These are phyloP conservation scores for Stichodactyla helianthus DNA, from an alignment of 64 coral and sea anemone genomes.

Conservation along the genomic window DNA sequence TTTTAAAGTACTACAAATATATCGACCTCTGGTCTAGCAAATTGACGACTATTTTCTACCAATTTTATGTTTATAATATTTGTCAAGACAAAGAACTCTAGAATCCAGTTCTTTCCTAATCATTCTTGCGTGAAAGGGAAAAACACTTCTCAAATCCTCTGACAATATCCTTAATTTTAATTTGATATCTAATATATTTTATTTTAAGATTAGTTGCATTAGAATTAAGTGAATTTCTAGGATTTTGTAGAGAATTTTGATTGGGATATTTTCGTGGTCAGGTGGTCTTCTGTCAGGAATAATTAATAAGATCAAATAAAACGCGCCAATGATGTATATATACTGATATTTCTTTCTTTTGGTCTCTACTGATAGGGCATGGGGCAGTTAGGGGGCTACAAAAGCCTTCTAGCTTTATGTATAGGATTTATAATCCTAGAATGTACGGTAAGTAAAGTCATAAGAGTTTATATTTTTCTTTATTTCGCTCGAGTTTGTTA, in stretches of 20 bases:
- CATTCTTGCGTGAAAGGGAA: slow-evolving; percentile 4
- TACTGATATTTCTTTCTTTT: slow-evolving; percentile 47
- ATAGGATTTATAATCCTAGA: slow-evolving; percentile 80
- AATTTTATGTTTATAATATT: slow-evolving; percentile 5
- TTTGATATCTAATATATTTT: not conserved
- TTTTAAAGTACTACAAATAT: too few species aligned
- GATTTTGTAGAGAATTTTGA: not conserved
- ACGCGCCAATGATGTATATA: not conserved
- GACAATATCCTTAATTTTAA: not conserved
- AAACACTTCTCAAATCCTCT: not conserved
- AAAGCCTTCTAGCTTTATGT: slow-evolving; percentile 90
- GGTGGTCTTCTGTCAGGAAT: slow-evolving; percentile 4
- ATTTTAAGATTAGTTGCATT: not conserved
- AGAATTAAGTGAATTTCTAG: not conserved
- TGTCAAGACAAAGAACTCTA: not conserved
- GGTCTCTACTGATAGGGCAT: slow-evolving; percentile 72
- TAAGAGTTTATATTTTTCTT: not conserved
- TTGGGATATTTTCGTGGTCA: slow-evolving; percentile 16
- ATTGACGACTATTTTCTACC: not conserved
- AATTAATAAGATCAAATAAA: slow-evolving; percentile 15
- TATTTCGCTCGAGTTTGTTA: slow-evolving; percentile 32
- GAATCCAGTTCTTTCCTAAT: not conserved
- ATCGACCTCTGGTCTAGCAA: too few species aligned
- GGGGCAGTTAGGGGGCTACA: slow-evolving; percentile 90
- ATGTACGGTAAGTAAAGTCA: slow-evolving; percentile 67